These are phyloP conservation scores for Antedon mediterranea DNA, from an alignment of 53 echinoderm and acorn worm genomes.

Conservation along the genomic window DNA sequence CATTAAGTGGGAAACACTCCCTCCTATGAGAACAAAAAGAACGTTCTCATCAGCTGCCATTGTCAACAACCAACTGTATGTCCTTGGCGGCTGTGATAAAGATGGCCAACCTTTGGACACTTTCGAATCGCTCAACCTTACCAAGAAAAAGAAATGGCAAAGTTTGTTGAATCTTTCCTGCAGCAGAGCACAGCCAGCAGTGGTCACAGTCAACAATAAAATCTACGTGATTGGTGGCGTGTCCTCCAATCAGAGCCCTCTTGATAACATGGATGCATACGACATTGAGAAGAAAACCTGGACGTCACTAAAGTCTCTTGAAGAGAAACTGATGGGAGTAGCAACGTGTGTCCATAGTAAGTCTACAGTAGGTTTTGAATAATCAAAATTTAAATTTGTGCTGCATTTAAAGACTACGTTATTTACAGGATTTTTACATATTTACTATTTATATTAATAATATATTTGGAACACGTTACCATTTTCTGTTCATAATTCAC, in stretches of 20 bases:
- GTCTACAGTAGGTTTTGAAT: conserved; percentile 8
- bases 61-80: conserved; percentile 52
- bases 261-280: conserved; percentile 69
- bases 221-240: conserved; percentile 83
- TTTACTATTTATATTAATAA: too few species aligned
- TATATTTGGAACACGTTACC: too few species aligned
- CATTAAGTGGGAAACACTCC: conserved; percentile 63
- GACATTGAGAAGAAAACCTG: conserved; percentile 67
- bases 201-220: conserved; percentile 37
- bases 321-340: conserved; percentile 65
- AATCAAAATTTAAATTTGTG: too few species aligned
- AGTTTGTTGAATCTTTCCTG: conserved; percentile 64
- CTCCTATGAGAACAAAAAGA: conserved; percentile 62
- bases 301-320: conserved; percentile 60
- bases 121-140: conserved; percentile 74
- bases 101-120: conserved; percentile 74
- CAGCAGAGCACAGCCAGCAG: conserved; percentile 52
- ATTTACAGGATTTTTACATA: too few species aligned
- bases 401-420: too few species aligned
- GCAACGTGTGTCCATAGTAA: conserved; percentile 71
- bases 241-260: conserved; percentile 39
- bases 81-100: conserved; percentile 73
- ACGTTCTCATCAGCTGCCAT: conserved; percentile 61
- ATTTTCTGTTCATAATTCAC: too few species aligned
- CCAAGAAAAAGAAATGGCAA: conserved; percentile 78